A percentile compares a stretch with the other conserved stretches of the same genome.
phyloP scores from a whole-genome alignment of 2,888 invertebrate species.

The Schrankia costaestrigalis region DNA sequence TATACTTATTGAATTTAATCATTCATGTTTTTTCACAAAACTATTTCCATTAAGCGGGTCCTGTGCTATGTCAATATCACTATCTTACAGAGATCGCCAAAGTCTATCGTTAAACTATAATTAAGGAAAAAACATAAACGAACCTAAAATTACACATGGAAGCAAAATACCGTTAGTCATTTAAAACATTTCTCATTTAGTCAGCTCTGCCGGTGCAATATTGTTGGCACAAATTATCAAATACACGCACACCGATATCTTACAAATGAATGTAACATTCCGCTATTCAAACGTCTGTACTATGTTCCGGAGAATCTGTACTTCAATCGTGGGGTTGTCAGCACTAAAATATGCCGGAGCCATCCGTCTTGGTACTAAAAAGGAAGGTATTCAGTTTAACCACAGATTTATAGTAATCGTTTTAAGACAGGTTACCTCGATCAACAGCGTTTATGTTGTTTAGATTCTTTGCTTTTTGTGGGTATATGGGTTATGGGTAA shows the following conservation, averaged over 20 bases:
- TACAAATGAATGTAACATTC: conserved; percentile 18
- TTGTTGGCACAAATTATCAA: conserved; percentile 19
- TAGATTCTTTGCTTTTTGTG: too few species aligned
- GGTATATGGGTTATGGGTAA: too few species aligned
- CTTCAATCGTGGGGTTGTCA: background rate
- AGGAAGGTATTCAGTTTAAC: conserved; percentile 13
- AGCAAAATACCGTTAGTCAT: conserved; percentile 15
- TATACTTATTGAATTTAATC: too few species aligned
- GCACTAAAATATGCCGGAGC: conserved; percentile 4
- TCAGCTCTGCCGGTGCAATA: conserved; percentile 16
- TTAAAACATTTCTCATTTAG: conserved; percentile 23
- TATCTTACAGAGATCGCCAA: too few species aligned
- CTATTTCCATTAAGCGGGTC: too few species aligned
- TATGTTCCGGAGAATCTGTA: background rate
- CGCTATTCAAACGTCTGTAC: conserved; percentile 22
- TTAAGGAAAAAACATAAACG: background rate
- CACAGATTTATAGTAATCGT: conserved; percentile 13
- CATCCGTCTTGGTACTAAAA: conserved; percentile 16
- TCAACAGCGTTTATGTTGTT: too few species aligned
- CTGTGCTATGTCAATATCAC: too few species aligned
- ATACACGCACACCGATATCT: conserved; percentile 14
- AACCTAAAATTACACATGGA: background rate
- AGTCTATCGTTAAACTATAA: background rate
- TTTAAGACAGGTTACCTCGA: conserved; percentile 4
- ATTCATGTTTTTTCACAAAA: too few species aligned